Evolutionary conservation across 2,113 vertebrate genomes (phyloP).

Genomic region (Tauraco erythrolophus): DNA sequence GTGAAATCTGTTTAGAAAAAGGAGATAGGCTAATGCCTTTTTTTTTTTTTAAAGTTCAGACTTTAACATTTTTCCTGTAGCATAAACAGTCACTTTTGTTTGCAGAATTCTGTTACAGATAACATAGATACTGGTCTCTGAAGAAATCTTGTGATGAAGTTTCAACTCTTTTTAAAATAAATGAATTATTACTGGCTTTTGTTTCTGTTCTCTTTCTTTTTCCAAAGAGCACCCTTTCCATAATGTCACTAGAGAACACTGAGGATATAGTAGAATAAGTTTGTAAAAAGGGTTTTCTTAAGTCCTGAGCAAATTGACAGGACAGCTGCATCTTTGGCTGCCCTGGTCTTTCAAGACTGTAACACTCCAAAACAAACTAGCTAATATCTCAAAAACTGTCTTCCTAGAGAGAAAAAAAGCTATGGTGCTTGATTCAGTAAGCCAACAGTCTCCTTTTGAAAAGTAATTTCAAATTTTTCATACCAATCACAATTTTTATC

Average conservation of each 20-base stretch:
- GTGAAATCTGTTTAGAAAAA: not conserved
- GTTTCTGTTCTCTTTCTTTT: not conserved
- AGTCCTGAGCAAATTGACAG: constrained; percentile 76
- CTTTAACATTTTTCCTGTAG: not conserved
- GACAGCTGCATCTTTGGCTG: constrained; percentile 78
- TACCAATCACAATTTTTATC: not conserved
- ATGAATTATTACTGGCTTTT: not conserved
- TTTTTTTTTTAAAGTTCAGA: not conserved
- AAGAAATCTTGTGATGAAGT: not conserved
- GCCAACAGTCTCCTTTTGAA: not conserved
- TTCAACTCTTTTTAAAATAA: not conserved
- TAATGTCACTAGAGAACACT: not conserved
- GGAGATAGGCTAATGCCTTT: too few relatives aligned
- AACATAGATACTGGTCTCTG: not conserved
- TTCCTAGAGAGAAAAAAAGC: not conserved
- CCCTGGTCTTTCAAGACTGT: constrained; percentile 72
- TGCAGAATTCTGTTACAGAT: not conserved
- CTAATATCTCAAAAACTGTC: constrained; percentile 44
- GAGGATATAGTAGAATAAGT: constrained; percentile 25
- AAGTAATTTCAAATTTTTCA: not conserved
- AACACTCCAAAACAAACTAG: constrained; percentile 75
- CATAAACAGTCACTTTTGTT: not conserved
- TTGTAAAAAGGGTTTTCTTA: constrained; percentile 61
- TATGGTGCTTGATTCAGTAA: not conserved
- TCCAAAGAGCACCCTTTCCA: not conserved